Evolutionary conservation across 2,113 vertebrate genomes (phyloP), one percentile per base, ranked within the genome.

Genomic region (Xyliphius kryptos): DNA sequence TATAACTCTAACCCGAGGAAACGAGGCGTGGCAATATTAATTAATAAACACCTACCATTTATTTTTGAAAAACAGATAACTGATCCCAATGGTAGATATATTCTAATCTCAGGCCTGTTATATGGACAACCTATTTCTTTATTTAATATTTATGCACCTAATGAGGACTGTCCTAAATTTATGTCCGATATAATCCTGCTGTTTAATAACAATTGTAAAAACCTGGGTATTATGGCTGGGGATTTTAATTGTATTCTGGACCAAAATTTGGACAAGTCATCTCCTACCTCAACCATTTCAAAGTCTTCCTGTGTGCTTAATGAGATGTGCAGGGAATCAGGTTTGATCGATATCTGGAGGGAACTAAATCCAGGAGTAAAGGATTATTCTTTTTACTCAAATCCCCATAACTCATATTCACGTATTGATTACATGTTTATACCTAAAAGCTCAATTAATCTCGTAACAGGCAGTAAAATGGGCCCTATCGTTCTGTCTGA

Each of bases 341-440:
- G 40, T 3, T 10, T 41, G 40, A 8, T 41, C 2, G 40, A 41
- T 12, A 51, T 51, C 20, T 51, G 49, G 49, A 51, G 49, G 10
- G 49, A 51, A 51, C 10, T 51, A 9, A 51, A 51, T 16, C 49
- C 49, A 2, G 2, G 16, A 20, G 16, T 20, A 3, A 51, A 9
- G 49, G 49, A 51, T 11, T 51, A 51, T 20, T 3, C 49, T 6
- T 51, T 51, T 51, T 51, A 51, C 16, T 51, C 49, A 6, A 51
- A 51, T 17, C 49, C 49, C 7, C 49, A 51, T 9, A 51, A 10
- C 9, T 51, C 49, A 20, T 51, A 51, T 12, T 51, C 49, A 3
- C 19, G 49, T 4, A 51, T 51, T 51, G 49, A 21, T 11, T 50
- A 50, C 17, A 50, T 50, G 1, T 50, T 55, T 6, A 55, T 38